A percentile compares a stretch with the other conserved stretches of the same genome.
Evolutionary conservation across 2,113 vertebrate species (phyloP).

Genomic region (Tinamus guttatus): DNA sequence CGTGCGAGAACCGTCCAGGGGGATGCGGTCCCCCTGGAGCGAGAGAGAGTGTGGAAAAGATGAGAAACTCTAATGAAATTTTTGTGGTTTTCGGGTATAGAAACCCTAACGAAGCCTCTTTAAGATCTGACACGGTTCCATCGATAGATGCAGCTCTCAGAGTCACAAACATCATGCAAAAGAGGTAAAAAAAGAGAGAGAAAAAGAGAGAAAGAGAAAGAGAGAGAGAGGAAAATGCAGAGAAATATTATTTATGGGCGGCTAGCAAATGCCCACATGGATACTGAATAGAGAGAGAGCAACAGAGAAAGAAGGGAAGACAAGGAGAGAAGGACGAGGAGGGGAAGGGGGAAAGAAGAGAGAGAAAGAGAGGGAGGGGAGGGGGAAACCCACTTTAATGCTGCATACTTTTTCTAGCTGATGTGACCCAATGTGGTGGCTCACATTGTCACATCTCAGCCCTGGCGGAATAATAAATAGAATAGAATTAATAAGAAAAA

Average conservation of each 20-base stretch:
- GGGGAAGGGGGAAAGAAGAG: conserved; percentile 48
- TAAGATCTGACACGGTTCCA: conserved; percentile 99
- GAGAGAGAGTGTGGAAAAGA: conserved; percentile 82
- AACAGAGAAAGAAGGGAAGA: conserved; percentile 79
- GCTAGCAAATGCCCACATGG: conserved; percentile 89
- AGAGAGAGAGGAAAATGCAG: conserved; percentile 81
- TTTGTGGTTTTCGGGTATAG: conserved; percentile 99
- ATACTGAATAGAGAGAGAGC: conserved; percentile 82
- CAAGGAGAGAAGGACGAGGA: conserved; percentile 81
- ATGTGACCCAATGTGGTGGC: conserved; percentile 90
- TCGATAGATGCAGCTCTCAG: conserved; percentile 99
- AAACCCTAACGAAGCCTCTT: conserved; percentile 99
- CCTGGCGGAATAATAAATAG: conserved; percentile 83
- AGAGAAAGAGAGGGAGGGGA: conserved; percentile 71
- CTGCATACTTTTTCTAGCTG: conserved; percentile 89
- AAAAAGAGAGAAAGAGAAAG: conserved; percentile 75
- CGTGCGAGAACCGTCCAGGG: conserved; percentile 57
- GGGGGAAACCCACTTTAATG: conserved; percentile 89
- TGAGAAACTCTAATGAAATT: conserved; percentile 99
- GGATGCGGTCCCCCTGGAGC: conserved; percentile 15
- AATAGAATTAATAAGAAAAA: conserved; percentile 78
- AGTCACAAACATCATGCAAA: conserved; percentile 99
- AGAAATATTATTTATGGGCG: conserved; percentile 88
- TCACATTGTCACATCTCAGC: conserved; percentile 93
- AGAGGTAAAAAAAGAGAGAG: conserved; percentile 84